Conservation (phyloP, 2,113 vertebrate genomes). For the Nettapus auritus region DNA sequence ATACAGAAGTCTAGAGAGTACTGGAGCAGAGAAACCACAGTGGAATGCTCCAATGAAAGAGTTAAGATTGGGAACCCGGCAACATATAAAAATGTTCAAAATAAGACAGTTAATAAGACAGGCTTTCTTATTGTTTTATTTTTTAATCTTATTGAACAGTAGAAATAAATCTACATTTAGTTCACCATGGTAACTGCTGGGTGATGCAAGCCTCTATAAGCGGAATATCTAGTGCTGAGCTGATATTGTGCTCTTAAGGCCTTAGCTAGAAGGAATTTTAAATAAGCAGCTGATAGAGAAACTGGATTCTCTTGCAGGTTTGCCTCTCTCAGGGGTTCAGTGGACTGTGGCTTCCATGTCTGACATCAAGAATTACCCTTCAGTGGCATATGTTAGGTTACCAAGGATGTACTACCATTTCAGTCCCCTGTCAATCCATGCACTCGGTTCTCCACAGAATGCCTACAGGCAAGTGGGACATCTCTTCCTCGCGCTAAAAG, state of each 20-base stretch:
- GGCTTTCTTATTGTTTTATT: not conserved
- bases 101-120: too few relatives aligned
- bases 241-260: not conserved
- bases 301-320: not conserved
- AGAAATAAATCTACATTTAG: not conserved
- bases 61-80: not conserved
- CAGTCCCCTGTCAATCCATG: not conserved
- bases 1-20: not conserved
- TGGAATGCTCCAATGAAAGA: not conserved
- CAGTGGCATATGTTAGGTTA: not conserved
- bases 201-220: not conserved
- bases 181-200: not conserved
- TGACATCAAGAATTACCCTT: not conserved
- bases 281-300: not conserved
- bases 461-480: not conserved
- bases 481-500: not conserved
- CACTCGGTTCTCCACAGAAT: not conserved
- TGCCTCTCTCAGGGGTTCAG: not conserved
- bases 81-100: not conserved
- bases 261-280: not conserved
- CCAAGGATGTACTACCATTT: not conserved
- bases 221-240: not conserved
- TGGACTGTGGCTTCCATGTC: not conserved
- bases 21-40: not conserved
- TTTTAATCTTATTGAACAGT: not conserved